Conservation (phyloP, 2,888 invertebrate genomes). For the Machimus atricapillus region DNA sequence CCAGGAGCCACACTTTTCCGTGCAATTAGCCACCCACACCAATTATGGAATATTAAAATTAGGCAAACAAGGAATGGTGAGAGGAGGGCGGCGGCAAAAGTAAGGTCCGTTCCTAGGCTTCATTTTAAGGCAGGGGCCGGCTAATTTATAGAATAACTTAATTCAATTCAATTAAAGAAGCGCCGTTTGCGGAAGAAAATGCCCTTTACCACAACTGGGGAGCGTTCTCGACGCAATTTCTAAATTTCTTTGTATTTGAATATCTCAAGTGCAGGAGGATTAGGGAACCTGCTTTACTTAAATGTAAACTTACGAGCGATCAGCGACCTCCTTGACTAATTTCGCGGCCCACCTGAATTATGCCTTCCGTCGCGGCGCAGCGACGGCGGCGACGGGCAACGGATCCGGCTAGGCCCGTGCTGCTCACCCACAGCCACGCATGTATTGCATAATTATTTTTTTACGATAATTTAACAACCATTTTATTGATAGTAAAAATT, state of each 20-base stretch:
- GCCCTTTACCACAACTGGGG: not conserved
- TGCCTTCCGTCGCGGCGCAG: not conserved
- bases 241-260: too few relatives aligned
- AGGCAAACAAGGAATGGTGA: not conserved
- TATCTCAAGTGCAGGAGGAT: not conserved
- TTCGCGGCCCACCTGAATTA: not conserved
- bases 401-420: not conserved
- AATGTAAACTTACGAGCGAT: not conserved
- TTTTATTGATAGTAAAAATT: conserved; percentile 59
- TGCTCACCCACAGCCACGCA: not conserved
- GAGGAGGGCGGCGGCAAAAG: not conserved
- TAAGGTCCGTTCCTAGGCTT: too few relatives aligned
- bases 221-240: too few relatives aligned
- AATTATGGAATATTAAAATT: conserved; percentile 13
- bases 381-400: not conserved
- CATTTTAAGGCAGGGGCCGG: not conserved
- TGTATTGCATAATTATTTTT: conserved; percentile 56
- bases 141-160: not conserved
- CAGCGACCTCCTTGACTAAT: not conserved
- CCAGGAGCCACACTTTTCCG: conserved; percentile 13
- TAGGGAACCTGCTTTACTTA: not conserved
- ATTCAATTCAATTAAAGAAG: conserved; percentile 2
- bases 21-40: conserved; percentile 15
- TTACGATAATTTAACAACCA: conserved; percentile 58
- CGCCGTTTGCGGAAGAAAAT: not conserved